Evolutionary conservation across 2,888 invertebrate species (phyloP).

Genomic region (Pterostichus niger): DNA sequence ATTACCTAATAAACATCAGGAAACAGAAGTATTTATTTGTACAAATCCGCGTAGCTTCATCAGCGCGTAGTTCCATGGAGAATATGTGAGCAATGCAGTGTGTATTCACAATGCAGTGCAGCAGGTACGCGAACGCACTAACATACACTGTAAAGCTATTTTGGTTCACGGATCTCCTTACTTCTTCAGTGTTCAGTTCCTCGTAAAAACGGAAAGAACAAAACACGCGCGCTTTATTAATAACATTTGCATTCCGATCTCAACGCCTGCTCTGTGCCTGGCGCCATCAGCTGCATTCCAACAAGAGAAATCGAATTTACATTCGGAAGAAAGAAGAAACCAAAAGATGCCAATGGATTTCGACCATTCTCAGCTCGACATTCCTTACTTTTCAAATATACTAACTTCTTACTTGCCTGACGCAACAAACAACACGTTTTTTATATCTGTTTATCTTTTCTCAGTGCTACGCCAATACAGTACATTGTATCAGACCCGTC

Average conservation of each 20-base stretch:
- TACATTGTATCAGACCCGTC: too few species aligned
- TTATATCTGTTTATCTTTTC: too few species aligned
- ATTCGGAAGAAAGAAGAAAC: constrained; percentile 1
- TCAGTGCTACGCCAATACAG: too few species aligned
- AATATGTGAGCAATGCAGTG: constrained; percentile 16
- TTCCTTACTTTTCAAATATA: too few species aligned
- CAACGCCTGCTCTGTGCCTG: constrained; percentile 5
- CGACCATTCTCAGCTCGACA: too few species aligned
- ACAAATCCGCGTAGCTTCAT: too few species aligned
- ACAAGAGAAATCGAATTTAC: constrained; percentile 37
- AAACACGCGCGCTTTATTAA: constrained; percentile 37
- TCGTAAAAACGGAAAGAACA: constrained; percentile 36
- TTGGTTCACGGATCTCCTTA: background rate
- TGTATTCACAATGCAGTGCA: background rate
- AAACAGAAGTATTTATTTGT: too few species aligned
- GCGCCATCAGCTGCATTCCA: constrained; percentile 43
- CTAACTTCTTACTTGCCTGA: too few species aligned
- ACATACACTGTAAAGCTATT: constrained; percentile 18
- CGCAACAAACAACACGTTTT: too few species aligned
- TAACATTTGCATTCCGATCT: constrained; percentile 45
- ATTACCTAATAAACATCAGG: too few species aligned
- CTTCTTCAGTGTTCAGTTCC: constrained; percentile 35
- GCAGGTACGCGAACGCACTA: too few species aligned
- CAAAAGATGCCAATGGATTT: too few species aligned
- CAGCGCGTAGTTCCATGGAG: background rate